phyloP scores from a whole-genome alignment of 2,113 vertebrate genomes.

The Neolamprologus toae region DNA sequence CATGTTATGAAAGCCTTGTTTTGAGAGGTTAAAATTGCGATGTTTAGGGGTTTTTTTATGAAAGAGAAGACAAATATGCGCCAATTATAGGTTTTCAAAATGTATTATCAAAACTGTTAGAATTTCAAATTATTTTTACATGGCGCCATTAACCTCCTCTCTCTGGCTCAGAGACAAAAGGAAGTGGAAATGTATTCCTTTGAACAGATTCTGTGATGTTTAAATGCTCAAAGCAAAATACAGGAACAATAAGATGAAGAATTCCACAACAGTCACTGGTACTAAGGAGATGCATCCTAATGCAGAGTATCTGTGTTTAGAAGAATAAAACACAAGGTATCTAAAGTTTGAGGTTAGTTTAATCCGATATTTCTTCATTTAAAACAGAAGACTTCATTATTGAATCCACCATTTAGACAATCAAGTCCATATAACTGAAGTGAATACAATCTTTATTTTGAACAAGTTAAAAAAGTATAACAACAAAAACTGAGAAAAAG shows the following conservation, averaged over 20 bases:
- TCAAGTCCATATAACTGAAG: background rate
- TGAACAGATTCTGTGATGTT: background rate
- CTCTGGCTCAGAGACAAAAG: background rate
- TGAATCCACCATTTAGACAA: background rate
- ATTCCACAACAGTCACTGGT: background rate
- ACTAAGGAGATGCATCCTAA: background rate
- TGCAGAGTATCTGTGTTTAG: background rate
- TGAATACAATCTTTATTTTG: background rate
- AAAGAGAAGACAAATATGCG: background rate
- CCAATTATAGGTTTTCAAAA: background rate
- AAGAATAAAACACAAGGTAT: background rate
- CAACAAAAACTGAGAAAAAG: background rate
- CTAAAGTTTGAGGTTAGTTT: background rate
- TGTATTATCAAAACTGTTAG: background rate
- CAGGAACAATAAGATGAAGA: background rate
- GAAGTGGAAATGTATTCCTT: background rate
- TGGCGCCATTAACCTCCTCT: background rate
- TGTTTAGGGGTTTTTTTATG: fast-evolving
- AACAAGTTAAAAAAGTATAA: background rate
- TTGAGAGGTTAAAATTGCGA: background rate
- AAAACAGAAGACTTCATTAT: background rate
- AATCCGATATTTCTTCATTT: background rate
- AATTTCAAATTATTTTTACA: background rate
- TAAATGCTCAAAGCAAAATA: background rate
- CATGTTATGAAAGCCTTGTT: background rate